These are phyloP conservation scores for Drosophila kanekoi DNA, from an alignment of 2,888 invertebrate species.

Conservation along the genomic window DNA sequence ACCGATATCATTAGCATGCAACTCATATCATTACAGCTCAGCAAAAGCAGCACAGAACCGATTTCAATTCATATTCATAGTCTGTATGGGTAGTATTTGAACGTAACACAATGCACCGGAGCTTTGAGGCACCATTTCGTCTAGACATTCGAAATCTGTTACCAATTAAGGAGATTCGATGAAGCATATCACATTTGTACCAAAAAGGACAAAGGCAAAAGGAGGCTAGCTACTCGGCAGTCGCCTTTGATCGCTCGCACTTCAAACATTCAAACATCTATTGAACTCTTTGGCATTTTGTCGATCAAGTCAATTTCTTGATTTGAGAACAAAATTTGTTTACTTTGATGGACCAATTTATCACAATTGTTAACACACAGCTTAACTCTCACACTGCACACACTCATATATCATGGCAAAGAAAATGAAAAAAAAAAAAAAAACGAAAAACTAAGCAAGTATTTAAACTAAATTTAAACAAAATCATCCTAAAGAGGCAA, in stretches of 20 bases:
- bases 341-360: constrained; percentile 68
- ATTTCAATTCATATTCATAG: constrained; percentile 3
- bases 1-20: constrained; percentile 45
- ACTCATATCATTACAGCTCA: constrained; percentile 67
- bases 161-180: constrained; percentile 33
- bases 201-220: no score
- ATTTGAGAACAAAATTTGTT: constrained; percentile 35
- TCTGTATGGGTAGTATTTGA: constrained; percentile 6
- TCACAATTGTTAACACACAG: constrained; percentile 35
- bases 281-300: constrained; percentile 45
- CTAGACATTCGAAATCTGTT: constrained; percentile 31
- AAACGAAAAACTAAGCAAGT: constrained; percentile 9
- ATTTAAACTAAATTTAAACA: constrained; percentile 46
- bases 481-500: constrained; percentile 30
- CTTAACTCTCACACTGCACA: constrained; percentile 58
- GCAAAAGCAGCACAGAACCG: constrained; percentile 6
- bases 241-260: constrained; percentile 51
- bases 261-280: constrained; percentile 30
- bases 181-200: constrained; percentile 65
- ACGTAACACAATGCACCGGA: constrained; percentile 40
- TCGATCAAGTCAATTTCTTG: constrained; percentile 30
- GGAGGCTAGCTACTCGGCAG: constrained; percentile 37
- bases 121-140: constrained; percentile 41
- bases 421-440: constrained; percentile 46
- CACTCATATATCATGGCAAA: constrained; percentile 71